Evolutionary conservation across 2,888 invertebrate species (phyloP).

Genomic region (Drepanosiphum platanoidis): DNA sequence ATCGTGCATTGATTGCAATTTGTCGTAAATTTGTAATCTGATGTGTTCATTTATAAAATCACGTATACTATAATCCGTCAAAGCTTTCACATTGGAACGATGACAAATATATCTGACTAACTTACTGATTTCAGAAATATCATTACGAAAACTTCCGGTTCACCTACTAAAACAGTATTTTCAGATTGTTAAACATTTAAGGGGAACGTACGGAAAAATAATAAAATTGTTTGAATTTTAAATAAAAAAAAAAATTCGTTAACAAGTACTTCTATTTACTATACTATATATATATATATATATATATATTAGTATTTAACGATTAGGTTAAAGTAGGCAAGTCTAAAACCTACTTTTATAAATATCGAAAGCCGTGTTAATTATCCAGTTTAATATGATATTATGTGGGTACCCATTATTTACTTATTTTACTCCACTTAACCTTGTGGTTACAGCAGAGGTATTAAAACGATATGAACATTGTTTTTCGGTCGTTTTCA

Average conservation of each 20-base stretch:
- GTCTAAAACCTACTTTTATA: too few relatives aligned
- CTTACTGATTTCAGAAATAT: slow-evolving; percentile 23
- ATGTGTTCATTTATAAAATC: slow-evolving; percentile 4
- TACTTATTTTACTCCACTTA: background rate
- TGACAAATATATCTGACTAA: slow-evolving; percentile 31
- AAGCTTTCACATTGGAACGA: slow-evolving; percentile 57
- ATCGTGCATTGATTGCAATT: slow-evolving; percentile 12
- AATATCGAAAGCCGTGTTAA: background rate
- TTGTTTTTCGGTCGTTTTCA: too few relatives aligned
- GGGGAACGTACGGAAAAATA: too few relatives aligned
- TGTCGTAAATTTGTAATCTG: slow-evolving; percentile 14
- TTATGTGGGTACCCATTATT: too few relatives aligned
- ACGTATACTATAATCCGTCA: background rate
- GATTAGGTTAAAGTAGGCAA: too few relatives aligned
- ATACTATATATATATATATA: too few relatives aligned
- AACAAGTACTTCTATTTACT: too few relatives aligned
- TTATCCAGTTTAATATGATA: background rate
- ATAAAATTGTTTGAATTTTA: too few relatives aligned
- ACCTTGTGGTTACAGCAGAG: background rate
- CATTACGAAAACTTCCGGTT: background rate
- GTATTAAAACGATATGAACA: too few relatives aligned
- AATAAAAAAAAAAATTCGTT: too few relatives aligned
- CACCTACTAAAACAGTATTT: background rate
- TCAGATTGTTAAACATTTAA: background rate
- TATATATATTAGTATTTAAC: too few relatives aligned